phyloP scores from a whole-genome alignment of 2,113 vertebrate species.

The Python bivittatus region DNA sequence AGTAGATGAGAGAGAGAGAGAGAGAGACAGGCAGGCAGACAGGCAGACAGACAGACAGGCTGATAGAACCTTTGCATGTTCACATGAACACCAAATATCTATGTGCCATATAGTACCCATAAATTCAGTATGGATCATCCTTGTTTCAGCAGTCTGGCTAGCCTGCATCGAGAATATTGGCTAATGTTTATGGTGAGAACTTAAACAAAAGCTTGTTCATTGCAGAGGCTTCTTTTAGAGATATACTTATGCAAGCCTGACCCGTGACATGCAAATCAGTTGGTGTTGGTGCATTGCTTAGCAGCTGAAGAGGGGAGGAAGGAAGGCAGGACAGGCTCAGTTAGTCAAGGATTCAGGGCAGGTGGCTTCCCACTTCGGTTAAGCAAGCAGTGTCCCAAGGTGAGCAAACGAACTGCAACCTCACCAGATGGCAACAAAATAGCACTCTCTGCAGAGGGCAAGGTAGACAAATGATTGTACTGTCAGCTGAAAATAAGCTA shows the following conservation, averaged over 20 bases:
- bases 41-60: no score
- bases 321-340: conserved; percentile 23
- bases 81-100: no score
- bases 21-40: no score
- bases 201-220: not conserved
- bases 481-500: not conserved
- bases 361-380: conserved; percentile 32
- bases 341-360: conserved; percentile 54
- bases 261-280: conserved; percentile 25
- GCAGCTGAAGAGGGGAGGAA: conserved; percentile 20
- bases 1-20: no score
- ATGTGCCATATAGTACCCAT: no score
- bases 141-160: no score
- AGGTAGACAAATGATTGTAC: conserved; percentile 18
- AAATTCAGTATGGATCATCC: no score
- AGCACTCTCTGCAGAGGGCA: conserved; percentile 10
- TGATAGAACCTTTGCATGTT: no score
- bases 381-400: conserved; percentile 37
- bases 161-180: no score
- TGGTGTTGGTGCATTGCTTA: conserved; percentile 35
- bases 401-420: conserved; percentile 28
- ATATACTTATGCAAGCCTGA: conserved; percentile 18
- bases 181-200: no score
- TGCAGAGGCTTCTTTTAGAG: not conserved
- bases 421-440: conserved; percentile 34